Percentiles rank a stretch among this genome's conserved stretches.
Conservation (phyloP, 2,113 vertebrate genomes). For the Arenaria interpres region DNA sequence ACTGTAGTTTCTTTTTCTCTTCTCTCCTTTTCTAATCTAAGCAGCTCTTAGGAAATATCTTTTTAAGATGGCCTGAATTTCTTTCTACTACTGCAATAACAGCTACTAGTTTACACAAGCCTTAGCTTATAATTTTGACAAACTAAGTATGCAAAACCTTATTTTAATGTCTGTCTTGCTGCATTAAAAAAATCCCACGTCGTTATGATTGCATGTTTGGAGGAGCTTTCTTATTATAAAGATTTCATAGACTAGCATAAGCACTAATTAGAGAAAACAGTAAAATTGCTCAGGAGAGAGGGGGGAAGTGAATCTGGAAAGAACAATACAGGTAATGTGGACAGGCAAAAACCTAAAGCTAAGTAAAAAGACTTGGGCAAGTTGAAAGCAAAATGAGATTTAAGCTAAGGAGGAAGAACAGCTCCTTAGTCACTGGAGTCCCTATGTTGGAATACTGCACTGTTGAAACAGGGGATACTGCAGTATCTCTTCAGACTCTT, state of each 20-base stretch:
- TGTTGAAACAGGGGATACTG: neutral
- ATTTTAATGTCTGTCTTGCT: neutral
- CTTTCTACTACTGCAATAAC: neutral
- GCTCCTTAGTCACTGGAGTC: neutral
- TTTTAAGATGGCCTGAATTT: neutral
- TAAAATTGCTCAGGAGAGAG: neutral
- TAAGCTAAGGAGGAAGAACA: neutral
- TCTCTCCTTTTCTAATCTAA: neutral
- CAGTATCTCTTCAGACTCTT: neutral
- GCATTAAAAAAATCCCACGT: neutral
- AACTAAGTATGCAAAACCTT: neutral
- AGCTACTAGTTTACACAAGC: neutral
- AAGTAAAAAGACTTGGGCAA: neutral
- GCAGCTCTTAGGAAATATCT: neutral
- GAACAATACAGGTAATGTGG: neutral
- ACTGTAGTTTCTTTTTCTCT: neutral
- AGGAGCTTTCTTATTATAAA: neutral
- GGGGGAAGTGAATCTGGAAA: neutral
- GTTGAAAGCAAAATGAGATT: neutral
- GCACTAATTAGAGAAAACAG: neutral
- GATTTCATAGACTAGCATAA: neutral
- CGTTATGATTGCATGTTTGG: neutral
- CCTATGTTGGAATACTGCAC: neutral
- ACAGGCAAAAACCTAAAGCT: neutral
- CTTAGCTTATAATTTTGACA: neutral